Evolutionary conservation across 2,797 vertebrate species (phyloP), one percentile per base, ranked within the genome.

Genomic region (Thaleichthys pacificus): DNA sequence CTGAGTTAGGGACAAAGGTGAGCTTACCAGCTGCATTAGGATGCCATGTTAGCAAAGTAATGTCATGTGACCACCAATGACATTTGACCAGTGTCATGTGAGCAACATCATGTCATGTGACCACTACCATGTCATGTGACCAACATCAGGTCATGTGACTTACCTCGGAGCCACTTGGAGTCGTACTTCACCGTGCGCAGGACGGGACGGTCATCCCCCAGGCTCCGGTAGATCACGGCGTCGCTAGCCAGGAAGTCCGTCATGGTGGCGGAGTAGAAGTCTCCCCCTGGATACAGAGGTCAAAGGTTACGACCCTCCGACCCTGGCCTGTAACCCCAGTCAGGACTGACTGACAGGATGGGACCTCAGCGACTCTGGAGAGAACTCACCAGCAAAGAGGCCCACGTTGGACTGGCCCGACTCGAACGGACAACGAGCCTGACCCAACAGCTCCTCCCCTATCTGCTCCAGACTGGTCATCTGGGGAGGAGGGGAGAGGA

Each of bases 151-250:
- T 14, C 61, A 54, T 38, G 68, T 38, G 42, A 65, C 80, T 17
- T 89, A 97, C 96, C 97, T 95, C 97, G 91, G 81, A 98, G 95
- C 97, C 97, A 99, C 82, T 98, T 99, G 90, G 97, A 98, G 91
- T 99, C 97, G 30, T 99, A 98, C 90, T 97, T 98, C 88, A 99
- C 96, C 19, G 96, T 97, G 74, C 97, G 90, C 67, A 99, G 93
- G 61, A 97, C 96, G 0, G 91, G 89, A 17, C 95, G 95, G 12
- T 93, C 95, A 26, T 97, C 97, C 2, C 92, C 92, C 81, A 98
- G 94, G 82, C 97, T 99, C 71, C 97, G 91, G 90, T 99, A 99
- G 90, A 99, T 96, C 78, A 98, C 96, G 0, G 97, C 95, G 63
- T 99, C 97, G 2, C 97, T 98, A 66, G 96, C 97, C 89, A 97